A percentile compares a stretch with the other conserved stretches of the same genome.
phyloP scores from a whole-genome alignment of 2,888 invertebrate species.

The Macropis europaea region DNA sequence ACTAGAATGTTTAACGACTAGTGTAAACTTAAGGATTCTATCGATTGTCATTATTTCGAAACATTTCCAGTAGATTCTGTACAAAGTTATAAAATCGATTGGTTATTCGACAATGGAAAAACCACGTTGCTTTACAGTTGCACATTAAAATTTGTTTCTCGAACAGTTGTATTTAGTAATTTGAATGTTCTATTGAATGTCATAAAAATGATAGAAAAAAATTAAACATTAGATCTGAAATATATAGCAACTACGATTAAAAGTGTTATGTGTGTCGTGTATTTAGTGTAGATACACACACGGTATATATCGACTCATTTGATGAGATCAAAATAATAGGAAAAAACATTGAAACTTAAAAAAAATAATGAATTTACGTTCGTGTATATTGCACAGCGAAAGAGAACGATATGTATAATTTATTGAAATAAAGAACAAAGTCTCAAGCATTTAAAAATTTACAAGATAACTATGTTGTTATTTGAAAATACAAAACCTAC shows the following conservation, averaged over 20 bases:
- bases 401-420: not conserved
- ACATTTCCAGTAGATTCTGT: not conserved
- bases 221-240: slow-evolving; percentile 39
- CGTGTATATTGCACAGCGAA: slow-evolving; percentile 1
- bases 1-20: not conserved
- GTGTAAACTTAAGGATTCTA: not conserved
- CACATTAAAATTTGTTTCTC: slow-evolving; percentile 3
- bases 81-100: not conserved
- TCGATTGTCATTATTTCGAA: not conserved
- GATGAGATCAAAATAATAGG: not conserved
- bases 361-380: not conserved
- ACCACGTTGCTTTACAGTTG: not conserved
- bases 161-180: too few species aligned
- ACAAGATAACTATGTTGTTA: too few species aligned
- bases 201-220: not conserved
- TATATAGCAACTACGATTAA: slow-evolving; percentile 11
- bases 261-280: slow-evolving; percentile 11
- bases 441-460: not conserved
- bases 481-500: too few species aligned
- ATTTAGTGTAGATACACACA: slow-evolving; percentile 15
- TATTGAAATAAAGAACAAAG: not conserved
- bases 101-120: not conserved
- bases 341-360: not conserved
- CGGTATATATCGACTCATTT: slow-evolving; percentile 3
- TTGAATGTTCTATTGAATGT: slow-evolving; percentile 14